Conservation (phyloP, 1,140 invertebrate genomes). For the Drosophila eugracilis region DNA sequence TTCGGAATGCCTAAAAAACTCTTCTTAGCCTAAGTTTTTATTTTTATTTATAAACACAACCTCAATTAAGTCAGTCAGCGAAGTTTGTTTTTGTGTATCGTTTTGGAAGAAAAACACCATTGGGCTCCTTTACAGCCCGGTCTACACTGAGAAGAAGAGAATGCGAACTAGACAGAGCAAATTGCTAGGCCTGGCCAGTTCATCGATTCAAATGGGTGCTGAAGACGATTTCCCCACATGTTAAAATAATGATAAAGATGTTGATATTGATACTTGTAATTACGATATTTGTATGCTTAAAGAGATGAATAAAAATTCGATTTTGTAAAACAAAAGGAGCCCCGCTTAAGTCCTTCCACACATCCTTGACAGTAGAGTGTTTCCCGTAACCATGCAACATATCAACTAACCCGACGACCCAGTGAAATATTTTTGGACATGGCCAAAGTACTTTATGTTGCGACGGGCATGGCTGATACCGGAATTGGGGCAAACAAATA, state of each 20-base stretch:
- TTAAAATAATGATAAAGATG: slow-evolving; percentile 50
- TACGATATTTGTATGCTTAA: slow-evolving; percentile 67
- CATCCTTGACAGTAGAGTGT: not conserved
- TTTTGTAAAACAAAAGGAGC: slow-evolving; percentile 71
- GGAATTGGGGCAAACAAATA: slow-evolving; percentile 52
- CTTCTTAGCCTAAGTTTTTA: slow-evolving; percentile 40
- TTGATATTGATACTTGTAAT: slow-evolving; percentile 67
- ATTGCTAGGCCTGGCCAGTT: slow-evolving; percentile 26
- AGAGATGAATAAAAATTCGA: slow-evolving; percentile 69
- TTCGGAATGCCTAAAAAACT: slow-evolving; percentile 13
- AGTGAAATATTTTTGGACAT: slow-evolving; percentile 58
- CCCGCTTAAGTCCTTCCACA: too few relatives aligned
- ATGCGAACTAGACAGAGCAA: not conserved
- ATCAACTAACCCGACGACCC: slow-evolving; percentile 34
- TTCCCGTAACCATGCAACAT: slow-evolving; percentile 35
- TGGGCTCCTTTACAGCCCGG: slow-evolving; percentile 69
- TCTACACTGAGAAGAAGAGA: slow-evolving; percentile 19
- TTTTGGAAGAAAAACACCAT: slow-evolving; percentile 7
- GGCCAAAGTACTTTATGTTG: slow-evolving; percentile 41
- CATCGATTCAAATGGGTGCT: slow-evolving; percentile 54
- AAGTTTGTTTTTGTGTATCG: not conserved
- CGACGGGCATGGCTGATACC: slow-evolving; percentile 48
- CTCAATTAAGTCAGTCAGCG: slow-evolving; percentile 41
- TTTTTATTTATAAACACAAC: slow-evolving; percentile 51
- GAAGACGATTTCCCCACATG: slow-evolving; percentile 41